phyloP scores from a whole-genome alignment of 2,888 invertebrate genomes.

The Drosophila anceps region DNA sequence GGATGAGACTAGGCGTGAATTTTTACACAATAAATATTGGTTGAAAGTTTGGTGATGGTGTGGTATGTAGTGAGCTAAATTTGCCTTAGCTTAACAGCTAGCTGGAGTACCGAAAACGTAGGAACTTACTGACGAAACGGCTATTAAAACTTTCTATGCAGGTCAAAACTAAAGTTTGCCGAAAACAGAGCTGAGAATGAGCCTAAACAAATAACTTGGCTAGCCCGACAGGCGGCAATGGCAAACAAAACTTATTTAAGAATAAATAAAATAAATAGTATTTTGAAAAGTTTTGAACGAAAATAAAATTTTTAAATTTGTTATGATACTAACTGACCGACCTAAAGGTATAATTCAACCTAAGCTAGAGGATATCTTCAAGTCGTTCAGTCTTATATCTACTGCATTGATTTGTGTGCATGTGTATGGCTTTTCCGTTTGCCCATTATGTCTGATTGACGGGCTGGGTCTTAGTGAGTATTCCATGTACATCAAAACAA shows the following conservation, averaged over 20 bases:
- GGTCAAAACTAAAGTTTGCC: slow-evolving; percentile 1
- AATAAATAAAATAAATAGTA: neutral
- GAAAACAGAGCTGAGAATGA: neutral
- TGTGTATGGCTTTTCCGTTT: neutral
- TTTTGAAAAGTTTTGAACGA: neutral
- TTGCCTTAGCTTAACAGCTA: slow-evolving; percentile 20
- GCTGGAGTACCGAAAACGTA: slow-evolving; percentile 1
- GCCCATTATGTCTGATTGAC: slow-evolving; percentile 27
- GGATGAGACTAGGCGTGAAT: slow-evolving; percentile 62
- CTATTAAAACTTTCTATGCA: slow-evolving; percentile 19
- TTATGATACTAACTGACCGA: neutral
- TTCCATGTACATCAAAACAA: slow-evolving; percentile 21
- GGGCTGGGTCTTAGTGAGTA: slow-evolving; percentile 18
- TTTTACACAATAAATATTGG: slow-evolving; percentile 75
- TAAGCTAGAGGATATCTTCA: neutral
- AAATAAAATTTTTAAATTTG: neutral
- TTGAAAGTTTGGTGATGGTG: slow-evolving; percentile 33
- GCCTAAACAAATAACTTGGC: slow-evolving; percentile 3
- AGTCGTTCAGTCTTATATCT: neutral
- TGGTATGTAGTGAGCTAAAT: slow-evolving; percentile 23
- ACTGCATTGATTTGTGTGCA: neutral
- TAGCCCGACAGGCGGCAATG: neutral
- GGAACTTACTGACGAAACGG: slow-evolving; percentile 14
- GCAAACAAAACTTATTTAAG: neutral
- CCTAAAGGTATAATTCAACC: neutral